A percentile compares a stretch with the other conserved stretches of the same genome.
phyloP scores from a whole-genome alignment of 2,113 vertebrate species.

The Tinamus guttatus region DNA sequence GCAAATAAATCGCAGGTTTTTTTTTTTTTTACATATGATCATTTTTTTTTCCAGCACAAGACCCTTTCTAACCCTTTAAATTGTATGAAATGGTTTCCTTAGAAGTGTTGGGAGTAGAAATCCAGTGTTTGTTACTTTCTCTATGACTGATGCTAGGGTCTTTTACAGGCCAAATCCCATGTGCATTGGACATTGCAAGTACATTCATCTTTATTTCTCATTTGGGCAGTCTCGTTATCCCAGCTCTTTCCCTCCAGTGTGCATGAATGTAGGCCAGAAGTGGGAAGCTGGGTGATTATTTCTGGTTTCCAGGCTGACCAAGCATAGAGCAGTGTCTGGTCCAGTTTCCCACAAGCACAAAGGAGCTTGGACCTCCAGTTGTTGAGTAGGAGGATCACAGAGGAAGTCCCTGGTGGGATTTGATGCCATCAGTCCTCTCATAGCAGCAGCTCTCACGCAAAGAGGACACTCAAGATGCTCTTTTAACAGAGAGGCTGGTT shows the following conservation, averaged over 20 bases:
- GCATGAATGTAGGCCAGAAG: neutral
- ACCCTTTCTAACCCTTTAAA: neutral
- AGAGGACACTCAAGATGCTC: neutral
- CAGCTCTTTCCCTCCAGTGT: neutral
- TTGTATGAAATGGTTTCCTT: slow-evolving; percentile 33
- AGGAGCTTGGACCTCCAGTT: neutral
- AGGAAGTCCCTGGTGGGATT: neutral
- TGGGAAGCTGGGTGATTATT: neutral
- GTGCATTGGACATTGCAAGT: neutral
- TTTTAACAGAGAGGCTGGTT: neutral
- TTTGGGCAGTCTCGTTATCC: neutral
- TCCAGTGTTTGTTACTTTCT: neutral
- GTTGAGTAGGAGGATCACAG: neutral
- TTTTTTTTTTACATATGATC: neutral
- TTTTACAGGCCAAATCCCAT: neutral
- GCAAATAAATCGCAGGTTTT: neutral
- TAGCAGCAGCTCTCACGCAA: neutral
- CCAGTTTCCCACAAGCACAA: neutral
- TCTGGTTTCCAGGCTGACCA: neutral
- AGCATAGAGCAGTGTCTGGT: too few species aligned
- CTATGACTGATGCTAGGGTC: neutral
- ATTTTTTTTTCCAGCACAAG: slow-evolving; percentile 5
- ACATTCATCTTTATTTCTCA: neutral
- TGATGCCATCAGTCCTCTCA: too few species aligned
- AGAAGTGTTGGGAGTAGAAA: slow-evolving; percentile 36